Evolutionary conservation across 2,888 invertebrate genomes (phyloP), one percentile per base, ranked within the genome.

Genomic region (Adineta ricciae): DNA sequence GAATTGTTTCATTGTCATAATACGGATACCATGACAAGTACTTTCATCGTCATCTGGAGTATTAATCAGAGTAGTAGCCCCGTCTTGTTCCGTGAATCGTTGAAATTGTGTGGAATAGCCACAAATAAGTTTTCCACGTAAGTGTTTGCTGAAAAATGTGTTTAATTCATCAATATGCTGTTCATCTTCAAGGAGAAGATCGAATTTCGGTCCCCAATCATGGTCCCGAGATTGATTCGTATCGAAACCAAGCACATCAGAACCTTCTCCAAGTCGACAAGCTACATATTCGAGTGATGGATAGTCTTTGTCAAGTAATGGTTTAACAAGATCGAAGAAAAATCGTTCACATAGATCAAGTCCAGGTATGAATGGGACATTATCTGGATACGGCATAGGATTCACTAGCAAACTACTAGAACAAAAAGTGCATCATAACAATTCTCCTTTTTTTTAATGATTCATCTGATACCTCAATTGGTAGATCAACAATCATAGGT

Each of bases 121-220:
- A 41, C 41, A 41, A n/a, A 78, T 5, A 2, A 24, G n/a, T 41
- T 24, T 41, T 2, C 32, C 32, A 36, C n/a, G 38, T n/a, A 78
- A n/a, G 41, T 78, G 38, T 78, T 78, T 38, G 11, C n/a, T 24
- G 24, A 78, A 78, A 64, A 64, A 36, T 19, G 4, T 4, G 32
- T 32, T 64, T 41, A 38, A 78, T 41, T 78, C 78, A 41, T 78
- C 24, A 19, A 78, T 41, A 41, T 78, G 4, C n/a, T n/a, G 21
- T 78, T 78, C 78, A 41, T 78, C n/a, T 38, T 78, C 41, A 41
- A 78, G 32, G 2, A 78, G 41, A 1, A 78, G 11, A 14, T 78
- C 78, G 1, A 78, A 41, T 78, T 78, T 78, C n/a, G 78, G 78
- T n/a, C 78, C 78, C 78, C 78, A 78, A n/a, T 78, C 78, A 78